Evolutionary conservation across 2,888 invertebrate species (phyloP).

Genomic region (Conistra vaccinii): DNA sequence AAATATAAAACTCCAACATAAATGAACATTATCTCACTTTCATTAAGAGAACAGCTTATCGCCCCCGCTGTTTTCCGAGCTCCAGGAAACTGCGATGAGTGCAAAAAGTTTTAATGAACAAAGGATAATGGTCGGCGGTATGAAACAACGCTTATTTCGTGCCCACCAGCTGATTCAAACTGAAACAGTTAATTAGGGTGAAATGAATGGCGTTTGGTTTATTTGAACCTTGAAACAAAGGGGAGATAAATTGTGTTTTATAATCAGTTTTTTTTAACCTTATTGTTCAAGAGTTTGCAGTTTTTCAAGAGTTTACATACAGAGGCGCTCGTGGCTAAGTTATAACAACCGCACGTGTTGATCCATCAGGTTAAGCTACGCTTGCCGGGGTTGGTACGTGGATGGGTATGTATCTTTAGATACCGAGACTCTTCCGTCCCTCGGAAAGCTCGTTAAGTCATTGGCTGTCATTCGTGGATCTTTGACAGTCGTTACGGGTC

Average conservation of each 20-base stretch:
- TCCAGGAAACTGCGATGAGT: constrained; percentile 46
- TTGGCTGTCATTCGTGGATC: too few species aligned
- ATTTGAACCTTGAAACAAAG: constrained; percentile 8
- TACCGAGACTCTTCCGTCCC: too few species aligned
- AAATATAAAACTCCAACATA: constrained; percentile 13
- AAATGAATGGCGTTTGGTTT: constrained; percentile 28
- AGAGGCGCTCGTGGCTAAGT: too few species aligned
- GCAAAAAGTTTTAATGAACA: constrained; percentile 70
- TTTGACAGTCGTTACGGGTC: too few species aligned
- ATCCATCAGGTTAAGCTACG: too few species aligned
- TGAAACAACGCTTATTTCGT: constrained; percentile 52
- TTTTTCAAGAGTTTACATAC: too few species aligned
- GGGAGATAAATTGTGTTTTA: neutral
- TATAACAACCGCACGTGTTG: too few species aligned
- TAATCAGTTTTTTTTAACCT: neutral
- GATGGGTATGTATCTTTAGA: too few species aligned
- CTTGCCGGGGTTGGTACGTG: too few species aligned
- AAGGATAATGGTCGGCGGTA: constrained; percentile 58
- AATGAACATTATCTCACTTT: constrained; percentile 19
- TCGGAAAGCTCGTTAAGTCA: too few species aligned
- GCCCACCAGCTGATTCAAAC: constrained; percentile 51
- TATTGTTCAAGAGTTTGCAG: neutral
- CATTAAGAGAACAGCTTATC: constrained; percentile 9
- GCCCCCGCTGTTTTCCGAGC: constrained; percentile 37
- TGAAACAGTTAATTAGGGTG: constrained; percentile 37